Evolutionary conservation across 2,888 invertebrate species (phyloP).

Genomic region (Cremastinae sp.): DNA sequence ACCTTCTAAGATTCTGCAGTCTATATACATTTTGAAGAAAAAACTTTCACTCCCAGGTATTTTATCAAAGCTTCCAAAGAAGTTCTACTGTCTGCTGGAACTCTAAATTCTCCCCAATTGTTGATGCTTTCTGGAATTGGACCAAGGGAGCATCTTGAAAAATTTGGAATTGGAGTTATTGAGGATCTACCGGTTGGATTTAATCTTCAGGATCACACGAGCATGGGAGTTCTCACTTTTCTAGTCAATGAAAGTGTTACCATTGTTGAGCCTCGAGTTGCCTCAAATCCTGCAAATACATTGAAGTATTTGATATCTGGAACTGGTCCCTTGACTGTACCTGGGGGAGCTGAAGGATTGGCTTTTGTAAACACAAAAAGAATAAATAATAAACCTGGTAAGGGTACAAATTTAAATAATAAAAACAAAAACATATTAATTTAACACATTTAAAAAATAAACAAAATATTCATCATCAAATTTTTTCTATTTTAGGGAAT

Average conservation of each 20-base stretch:
- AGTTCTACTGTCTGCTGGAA: conserved; percentile 89
- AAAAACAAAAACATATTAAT: too few relatives aligned
- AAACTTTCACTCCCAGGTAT: conserved; percentile 67
- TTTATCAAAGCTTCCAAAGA: conserved; percentile 85
- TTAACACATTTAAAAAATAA: too few relatives aligned
- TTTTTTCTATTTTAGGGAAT: conserved; percentile 30
- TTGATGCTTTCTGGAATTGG: conserved; percentile 93
- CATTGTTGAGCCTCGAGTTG: conserved; percentile 83
- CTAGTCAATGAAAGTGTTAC: conserved; percentile 86
- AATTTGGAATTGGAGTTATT: conserved; percentile 84
- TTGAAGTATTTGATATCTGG: conserved; percentile 84
- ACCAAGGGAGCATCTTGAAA: conserved; percentile 83
- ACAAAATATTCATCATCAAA: neutral
- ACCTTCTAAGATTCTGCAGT: neutral
- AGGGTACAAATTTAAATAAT: neutral
- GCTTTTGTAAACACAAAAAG: conserved; percentile 87
- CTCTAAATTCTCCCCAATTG: conserved; percentile 92
- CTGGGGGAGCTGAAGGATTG: conserved; percentile 89
- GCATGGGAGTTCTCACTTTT: conserved; percentile 87
- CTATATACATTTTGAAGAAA: neutral
- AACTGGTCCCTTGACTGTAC: conserved; percentile 87
- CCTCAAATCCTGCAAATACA: conserved; percentile 82
- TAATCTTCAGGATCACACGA: conserved; percentile 91
- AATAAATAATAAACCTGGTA: too few relatives aligned
- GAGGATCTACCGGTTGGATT: conserved; percentile 88